phyloP scores from a whole-genome alignment of 1,140 invertebrate species.

The Meteorus sp. region DNA sequence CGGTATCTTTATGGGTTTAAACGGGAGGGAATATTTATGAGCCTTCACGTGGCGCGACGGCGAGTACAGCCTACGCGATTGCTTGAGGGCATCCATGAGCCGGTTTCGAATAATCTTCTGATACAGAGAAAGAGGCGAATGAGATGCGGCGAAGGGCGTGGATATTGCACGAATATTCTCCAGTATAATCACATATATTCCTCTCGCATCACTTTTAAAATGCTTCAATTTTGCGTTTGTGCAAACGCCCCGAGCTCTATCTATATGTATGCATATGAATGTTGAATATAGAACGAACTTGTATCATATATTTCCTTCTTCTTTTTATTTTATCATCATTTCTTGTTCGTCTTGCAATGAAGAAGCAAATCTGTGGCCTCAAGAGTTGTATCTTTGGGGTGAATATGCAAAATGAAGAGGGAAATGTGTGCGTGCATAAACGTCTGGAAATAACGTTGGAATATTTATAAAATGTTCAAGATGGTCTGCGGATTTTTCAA shows the following conservation, averaged over 20 bases:
- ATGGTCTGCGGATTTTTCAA: too few species aligned
- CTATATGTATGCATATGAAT: slow-evolving; percentile 2
- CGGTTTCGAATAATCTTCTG: slow-evolving; percentile 22
- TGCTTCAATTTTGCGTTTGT: slow-evolving; percentile 5
- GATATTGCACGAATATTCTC: slow-evolving; percentile 9
- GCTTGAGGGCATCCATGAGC: slow-evolving; percentile 16
- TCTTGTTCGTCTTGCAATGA: too few species aligned
- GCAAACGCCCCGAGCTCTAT: background rate
- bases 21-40: slow-evolving; percentile 54
- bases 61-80: slow-evolving; percentile 25
- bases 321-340: too few species aligned
- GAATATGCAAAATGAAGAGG: too few species aligned
- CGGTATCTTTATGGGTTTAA: slow-evolving; percentile 56
- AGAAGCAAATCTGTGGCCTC: too few species aligned
- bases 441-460: too few species aligned
- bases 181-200: slow-evolving; percentile 4
- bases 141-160: slow-evolving; percentile 13
- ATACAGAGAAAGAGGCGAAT: background rate
- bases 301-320: too few species aligned
- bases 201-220: background rate
- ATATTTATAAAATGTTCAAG: too few species aligned
- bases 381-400: too few species aligned
- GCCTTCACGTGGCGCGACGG: slow-evolving; percentile 37
- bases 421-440: too few species aligned
- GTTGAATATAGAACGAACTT: too few species aligned